phyloP scores from a whole-genome alignment of 2,113 vertebrate genomes.

The Rhegmatorhina hoffmannsi region DNA sequence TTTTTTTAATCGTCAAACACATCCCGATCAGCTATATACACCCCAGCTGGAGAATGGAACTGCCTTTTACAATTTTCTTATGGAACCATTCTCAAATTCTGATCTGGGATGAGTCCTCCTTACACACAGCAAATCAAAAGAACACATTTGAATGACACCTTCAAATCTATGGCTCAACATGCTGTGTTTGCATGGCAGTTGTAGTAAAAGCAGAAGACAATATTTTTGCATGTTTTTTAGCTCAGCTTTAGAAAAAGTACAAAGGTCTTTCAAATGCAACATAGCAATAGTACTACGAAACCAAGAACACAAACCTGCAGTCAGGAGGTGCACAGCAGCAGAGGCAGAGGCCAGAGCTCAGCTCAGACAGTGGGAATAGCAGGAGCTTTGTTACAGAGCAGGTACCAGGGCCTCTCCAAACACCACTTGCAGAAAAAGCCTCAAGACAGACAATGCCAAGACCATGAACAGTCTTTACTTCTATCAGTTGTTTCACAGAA shows the following conservation, averaged over 20 bases:
- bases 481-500: slow-evolving; percentile 58
- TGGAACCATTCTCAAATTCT: background rate
- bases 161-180: background rate
- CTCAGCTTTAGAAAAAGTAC: background rate
- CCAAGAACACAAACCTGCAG: background rate
- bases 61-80: background rate
- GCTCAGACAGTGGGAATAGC: background rate
- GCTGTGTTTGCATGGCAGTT: background rate
- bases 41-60: background rate
- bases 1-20: background rate
- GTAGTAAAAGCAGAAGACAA: background rate
- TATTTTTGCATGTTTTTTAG: background rate
- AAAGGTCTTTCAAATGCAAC: background rate
- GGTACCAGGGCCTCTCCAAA: background rate
- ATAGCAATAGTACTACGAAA: background rate
- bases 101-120: background rate
- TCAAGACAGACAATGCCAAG: slow-evolving; percentile 57
- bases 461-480: slow-evolving; percentile 64
- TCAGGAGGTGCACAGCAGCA: background rate
- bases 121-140: background rate
- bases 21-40: background rate
- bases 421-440: slow-evolving; percentile 51
- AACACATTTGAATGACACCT: background rate
- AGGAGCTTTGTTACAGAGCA: background rate
- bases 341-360: background rate